Evolutionary conservation across 1,140 invertebrate species (phyloP), one percentile per base, ranked within the genome.

Genomic region (Drosophila pseudoananassae): DNA sequence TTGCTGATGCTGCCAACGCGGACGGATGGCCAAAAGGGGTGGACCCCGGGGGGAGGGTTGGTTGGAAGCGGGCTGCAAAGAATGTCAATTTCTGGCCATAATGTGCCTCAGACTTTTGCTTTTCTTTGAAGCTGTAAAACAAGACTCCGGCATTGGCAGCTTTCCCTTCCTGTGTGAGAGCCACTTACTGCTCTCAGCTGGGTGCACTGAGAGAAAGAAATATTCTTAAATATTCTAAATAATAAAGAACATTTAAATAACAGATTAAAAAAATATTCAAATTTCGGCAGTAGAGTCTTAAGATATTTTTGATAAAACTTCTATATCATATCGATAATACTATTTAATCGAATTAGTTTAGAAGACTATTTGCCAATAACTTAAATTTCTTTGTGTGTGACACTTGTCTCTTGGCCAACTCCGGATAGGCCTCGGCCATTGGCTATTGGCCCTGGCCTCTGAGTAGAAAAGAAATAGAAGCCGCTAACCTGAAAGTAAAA

Each of bases 71-170:
- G 65, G 61, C 66, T 46, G 65, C 73, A 73, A 87, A 87, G 78
- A 90, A 90, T 87, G 87, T 90, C 81, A 90, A 90, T 90, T 85
- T 90, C 74, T 90, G 78, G 75, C 75, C 75, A 84, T 90, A 85
- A 84, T 81, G 85, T 54, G 75, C 63, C 70, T 68, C 58, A 74
- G 75, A 90, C 87, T 90, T 90, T 90, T 90, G 87, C 81, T 90
- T 90, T 90, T 85, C 85, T 90, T 90, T 90, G 85, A 81, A 87
- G 83, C 82, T 78, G 82, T 75, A 65, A 87, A 87, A 73, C 83
- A 78, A 87, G 83, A 77, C 70, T 46, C 45, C 36, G 38, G 50
- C 59, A 50, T 61, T 52, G 69, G 43, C 72, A 75, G 84, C 84
- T 87, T 87, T 82, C 85, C 81, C 87, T 90, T 90, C 81, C 81